Evolutionary conservation across 2,888 invertebrate genomes (phyloP), one percentile per base, ranked within the genome.

Genomic region (Acleris holmiana): DNA sequence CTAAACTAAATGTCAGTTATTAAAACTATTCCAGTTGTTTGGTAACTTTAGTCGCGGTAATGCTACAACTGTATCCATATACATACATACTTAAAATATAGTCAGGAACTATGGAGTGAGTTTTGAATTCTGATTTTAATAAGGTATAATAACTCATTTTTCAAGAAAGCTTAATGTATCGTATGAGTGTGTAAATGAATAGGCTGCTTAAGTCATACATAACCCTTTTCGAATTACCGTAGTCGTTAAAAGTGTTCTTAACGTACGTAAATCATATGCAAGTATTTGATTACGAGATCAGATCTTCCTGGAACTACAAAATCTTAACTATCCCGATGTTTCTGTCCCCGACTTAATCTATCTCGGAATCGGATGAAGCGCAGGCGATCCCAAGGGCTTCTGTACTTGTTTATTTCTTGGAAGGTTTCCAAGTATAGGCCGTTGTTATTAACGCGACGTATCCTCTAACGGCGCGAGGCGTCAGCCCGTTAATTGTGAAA

Each of bases 401-500:
- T 49, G 48, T 35, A 63, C 47, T 63, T 55, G 60, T 60, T 55
- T 60, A 65, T 65, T 60, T 55, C 44, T 49, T 65, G 60, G 65
- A 65, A 60, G 46, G 54, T 54, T 60, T 55, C 65, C 65, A 65
- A 44, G 53, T 48, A 65, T 60, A 60, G 54, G 65, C 35, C 55
- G 49, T 60, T 65, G 65, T 65, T 50, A 60, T 65, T 65, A 65
- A 49, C 55, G 55, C 41, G 65, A 55, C 49, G 49, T 56, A 40
- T 50, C 53, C 62, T 67, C 62, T 75, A 76, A 77, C 76, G 76
- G 76, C 72, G 71, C 72, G 68, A 63, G 73, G 71, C 66, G 67
- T 64, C 70, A 69, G 71, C 75, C 74, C 79, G 82, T 77, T 84
- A 82, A 82, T 82, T 86, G 77, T 81, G 81, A 83, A 85, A 77